Evolutionary conservation across 2,113 vertebrate genomes (phyloP), one percentile per base, ranked within the genome.

Genomic region (Phyllostomus hastatus): DNA sequence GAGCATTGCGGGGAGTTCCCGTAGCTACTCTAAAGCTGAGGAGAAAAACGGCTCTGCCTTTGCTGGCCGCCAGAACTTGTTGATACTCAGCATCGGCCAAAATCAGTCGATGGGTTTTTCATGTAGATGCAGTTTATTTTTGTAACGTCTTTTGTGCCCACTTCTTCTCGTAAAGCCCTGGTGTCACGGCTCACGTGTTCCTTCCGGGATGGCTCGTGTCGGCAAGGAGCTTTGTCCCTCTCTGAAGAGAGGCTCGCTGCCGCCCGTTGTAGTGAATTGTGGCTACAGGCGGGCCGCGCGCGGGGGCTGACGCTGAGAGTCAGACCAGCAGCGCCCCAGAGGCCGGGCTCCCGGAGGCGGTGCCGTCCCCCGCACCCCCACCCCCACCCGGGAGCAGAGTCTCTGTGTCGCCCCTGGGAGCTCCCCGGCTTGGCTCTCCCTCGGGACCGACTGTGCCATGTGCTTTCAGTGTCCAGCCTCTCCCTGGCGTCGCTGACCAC

Each of bases 381-480:
- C 5, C 46, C 46, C 46, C 4, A 7, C 4, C 43, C 7, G 43
- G 43, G 46, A 10, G 14, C 48, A 50, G 48, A 48, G 48, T 50
- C 48, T 24, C 22, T 5, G 57, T 20, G 57, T 19, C 6, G 1
- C 57, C 9, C 20, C 57, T 9, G 59, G 10, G 59, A 8, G 54
- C 54, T 24, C 10, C 59, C 59, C 10, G 97, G 98, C 97, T 93
- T 98, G 97, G 98, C 98, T 98, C 97, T 98, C 98, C 97, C 98
- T 97, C 98, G 99, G 98, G 98, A 98, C 99, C 98, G 98, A 90
- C 98, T 98, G 97, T 97, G 98, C 98, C 98, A 95, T 99, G 98
- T 99, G 98, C 99, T 99, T 99, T 99, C 99, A 99, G 99, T 99
- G 96, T 99, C 99, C 97, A 99, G 99, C 98, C 98, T 99, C 97